Percentiles rank a stretch among this genome's conserved stretches.
phyloP scores from a whole-genome alignment of 2,888 invertebrate genomes.

The Tipula confusa region DNA sequence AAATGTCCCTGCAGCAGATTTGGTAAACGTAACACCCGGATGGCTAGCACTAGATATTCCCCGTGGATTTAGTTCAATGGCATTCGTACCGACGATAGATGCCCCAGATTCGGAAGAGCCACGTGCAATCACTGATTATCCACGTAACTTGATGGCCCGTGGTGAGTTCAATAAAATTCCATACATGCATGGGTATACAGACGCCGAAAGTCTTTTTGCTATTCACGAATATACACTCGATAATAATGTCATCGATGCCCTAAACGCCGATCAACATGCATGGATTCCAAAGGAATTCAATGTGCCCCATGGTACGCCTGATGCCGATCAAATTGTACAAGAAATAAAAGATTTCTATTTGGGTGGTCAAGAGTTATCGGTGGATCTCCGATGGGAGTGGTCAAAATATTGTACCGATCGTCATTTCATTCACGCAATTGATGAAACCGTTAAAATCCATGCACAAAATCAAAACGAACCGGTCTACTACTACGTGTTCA shows the following conservation, averaged over 20 bases:
- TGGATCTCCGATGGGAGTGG: conserved; percentile 30
- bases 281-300: conserved; percentile 32
- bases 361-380: conserved; percentile 29
- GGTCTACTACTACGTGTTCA: conserved; percentile 34
- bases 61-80: conserved; percentile 32
- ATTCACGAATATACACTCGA: conserved; percentile 30
- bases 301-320: not conserved
- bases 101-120: conserved; percentile 29
- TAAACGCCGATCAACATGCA: conserved; percentile 33
- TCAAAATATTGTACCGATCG: conserved; percentile 33
- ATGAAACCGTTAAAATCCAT: conserved; percentile 33
- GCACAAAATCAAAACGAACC: conserved; percentile 31
- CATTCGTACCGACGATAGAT: conserved; percentile 34
- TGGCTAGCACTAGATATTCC: not conserved
- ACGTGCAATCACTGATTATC: conserved; percentile 33
- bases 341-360: conserved; percentile 34
- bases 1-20: not conserved
- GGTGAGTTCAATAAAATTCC: conserved; percentile 35
- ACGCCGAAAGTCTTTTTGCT: conserved; percentile 34
- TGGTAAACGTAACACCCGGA: conserved; percentile 29
- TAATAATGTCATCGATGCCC: not conserved
- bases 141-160: conserved; percentile 32
- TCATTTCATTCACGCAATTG: conserved; percentile 34
- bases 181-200: conserved; percentile 35
- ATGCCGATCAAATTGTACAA: conserved; percentile 30